Conservation (phyloP, 2,888 invertebrate species). For the Ormyrus thymus region DNA sequence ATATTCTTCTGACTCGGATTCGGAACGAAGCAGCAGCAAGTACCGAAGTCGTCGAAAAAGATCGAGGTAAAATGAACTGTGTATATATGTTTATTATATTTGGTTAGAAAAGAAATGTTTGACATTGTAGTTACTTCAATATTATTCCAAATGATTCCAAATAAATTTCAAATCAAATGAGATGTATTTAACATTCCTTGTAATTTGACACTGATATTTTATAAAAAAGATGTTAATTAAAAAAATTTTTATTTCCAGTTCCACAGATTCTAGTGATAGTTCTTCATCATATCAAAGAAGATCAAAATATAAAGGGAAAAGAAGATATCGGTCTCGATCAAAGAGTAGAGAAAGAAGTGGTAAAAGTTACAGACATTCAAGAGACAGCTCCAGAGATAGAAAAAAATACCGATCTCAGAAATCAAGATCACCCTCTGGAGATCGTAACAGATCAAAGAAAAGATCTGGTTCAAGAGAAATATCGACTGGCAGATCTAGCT, state of each 20-base stretch:
- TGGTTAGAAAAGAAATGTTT: neutral
- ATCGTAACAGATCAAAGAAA: slow-evolving; percentile 62
- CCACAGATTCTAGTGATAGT: slow-evolving; percentile 67
- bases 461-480: slow-evolving; percentile 70
- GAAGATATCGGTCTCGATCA: slow-evolving; percentile 68
- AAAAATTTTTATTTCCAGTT: slow-evolving; percentile 31
- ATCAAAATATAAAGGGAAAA: slow-evolving; percentile 67
- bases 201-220: neutral
- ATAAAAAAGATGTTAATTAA: slow-evolving; percentile 9
- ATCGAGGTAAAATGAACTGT: slow-evolving; percentile 58
- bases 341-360: slow-evolving; percentile 67
- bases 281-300: slow-evolving; percentile 67
- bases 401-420: slow-evolving; percentile 65
- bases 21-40: slow-evolving; percentile 67
- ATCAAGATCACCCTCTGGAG: slow-evolving; percentile 68
- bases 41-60: slow-evolving; percentile 64
- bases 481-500: slow-evolving; percentile 70
- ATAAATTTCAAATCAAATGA: neutral
- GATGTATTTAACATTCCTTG: neutral
- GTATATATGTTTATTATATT: neutral
- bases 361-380: slow-evolving; percentile 66
- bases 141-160: neutral
- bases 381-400: slow-evolving; percentile 68
- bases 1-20: slow-evolving; percentile 72
- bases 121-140: neutral